These are phyloP conservation scores for Sicus ferrugineus DNA, from an alignment of 2,888 invertebrate species.

Conservation along the genomic window DNA sequence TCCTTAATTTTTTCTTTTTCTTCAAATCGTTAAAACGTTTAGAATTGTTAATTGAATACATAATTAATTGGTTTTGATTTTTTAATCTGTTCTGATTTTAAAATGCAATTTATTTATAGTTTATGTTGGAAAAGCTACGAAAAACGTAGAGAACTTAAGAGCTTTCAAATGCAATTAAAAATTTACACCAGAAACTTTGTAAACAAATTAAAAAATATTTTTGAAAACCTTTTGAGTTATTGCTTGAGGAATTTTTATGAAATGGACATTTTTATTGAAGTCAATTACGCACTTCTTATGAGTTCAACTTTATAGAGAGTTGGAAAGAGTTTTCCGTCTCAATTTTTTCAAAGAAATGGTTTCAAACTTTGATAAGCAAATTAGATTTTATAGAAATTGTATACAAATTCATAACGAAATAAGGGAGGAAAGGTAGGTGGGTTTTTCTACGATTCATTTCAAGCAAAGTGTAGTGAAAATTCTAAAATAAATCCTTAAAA, in stretches of 20 bases:
- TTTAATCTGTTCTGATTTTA: too few species aligned
- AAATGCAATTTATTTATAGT: background rate
- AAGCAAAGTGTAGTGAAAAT: slow-evolving; percentile 14
- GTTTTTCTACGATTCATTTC: background rate
- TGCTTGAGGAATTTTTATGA: background rate
- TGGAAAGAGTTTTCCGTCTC: slow-evolving; percentile 9
- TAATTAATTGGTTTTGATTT: background rate
- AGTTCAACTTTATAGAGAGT: background rate
- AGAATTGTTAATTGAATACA: background rate
- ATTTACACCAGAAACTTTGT: too few species aligned
- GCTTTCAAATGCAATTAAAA: too few species aligned
- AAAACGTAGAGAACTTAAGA: too few species aligned
- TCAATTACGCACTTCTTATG: slow-evolving; percentile 11
- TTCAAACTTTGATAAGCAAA: slow-evolving; percentile 18
- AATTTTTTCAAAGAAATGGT: slow-evolving; percentile 21
- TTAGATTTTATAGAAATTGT: slow-evolving; percentile 14
- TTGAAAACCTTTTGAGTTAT: background rate
- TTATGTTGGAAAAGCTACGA: too few species aligned
- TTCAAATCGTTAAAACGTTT: too few species aligned
- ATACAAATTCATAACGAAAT: slow-evolving; percentile 6
- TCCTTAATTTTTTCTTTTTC: too few species aligned
- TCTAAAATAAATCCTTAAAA: too few species aligned
- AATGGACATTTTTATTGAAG: slow-evolving; percentile 3
- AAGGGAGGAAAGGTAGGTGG: background rate
- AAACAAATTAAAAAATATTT: too few species aligned